Evolutionary conservation across 2,113 vertebrate species (phyloP), one percentile per base, ranked within the genome.

Genomic region (Saimiri boliviensis): DNA sequence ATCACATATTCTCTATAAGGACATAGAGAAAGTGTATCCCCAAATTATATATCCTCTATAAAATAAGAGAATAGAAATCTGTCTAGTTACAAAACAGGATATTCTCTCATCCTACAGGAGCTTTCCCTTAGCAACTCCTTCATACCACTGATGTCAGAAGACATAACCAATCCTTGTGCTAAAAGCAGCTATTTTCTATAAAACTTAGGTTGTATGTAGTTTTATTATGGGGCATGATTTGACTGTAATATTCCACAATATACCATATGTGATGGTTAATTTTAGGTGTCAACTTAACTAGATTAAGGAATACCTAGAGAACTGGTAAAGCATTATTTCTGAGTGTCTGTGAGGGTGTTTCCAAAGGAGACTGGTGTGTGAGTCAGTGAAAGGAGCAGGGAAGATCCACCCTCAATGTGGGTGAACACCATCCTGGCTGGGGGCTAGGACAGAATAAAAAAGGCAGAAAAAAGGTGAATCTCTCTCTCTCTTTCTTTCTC

Each of bases 41-140:
- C 76, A 68, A 94, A 93, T 94, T 87, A 94, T 54, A 86, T 58
- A 70, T 86, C 27, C 40, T 90, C 30, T 54, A 82, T 71, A 74
- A 98, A 86, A 25, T 94, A 60, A 79, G 84, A 95, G 52, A 21
- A 81, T 87, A 2, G 1, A 82, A 95, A 47, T 58, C 60, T 52
- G 32, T 68, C 21, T 91, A 94, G 37, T 95, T 81, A 92, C 68
- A 96, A 95, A 98, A 54, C 14, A 63, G 42, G 30, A 74, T 32
- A 89, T 60, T 89, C 56, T 89, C 56, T 95, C 89, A 94, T 60
- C 37, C 5, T 74, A 30, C 2, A 58, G 56, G 49, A 16, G 16
- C 37, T 90, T 54, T 95, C 20, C 8, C 47, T 89, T 16, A 56
- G 49, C n/a, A 37, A 89, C 23, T 81, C n/a, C 14, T 91, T 45